Evolutionary conservation across 2,888 invertebrate species (phyloP), one percentile per base, ranked within the genome.

Genomic region (Scrobipalpa costella): DNA sequence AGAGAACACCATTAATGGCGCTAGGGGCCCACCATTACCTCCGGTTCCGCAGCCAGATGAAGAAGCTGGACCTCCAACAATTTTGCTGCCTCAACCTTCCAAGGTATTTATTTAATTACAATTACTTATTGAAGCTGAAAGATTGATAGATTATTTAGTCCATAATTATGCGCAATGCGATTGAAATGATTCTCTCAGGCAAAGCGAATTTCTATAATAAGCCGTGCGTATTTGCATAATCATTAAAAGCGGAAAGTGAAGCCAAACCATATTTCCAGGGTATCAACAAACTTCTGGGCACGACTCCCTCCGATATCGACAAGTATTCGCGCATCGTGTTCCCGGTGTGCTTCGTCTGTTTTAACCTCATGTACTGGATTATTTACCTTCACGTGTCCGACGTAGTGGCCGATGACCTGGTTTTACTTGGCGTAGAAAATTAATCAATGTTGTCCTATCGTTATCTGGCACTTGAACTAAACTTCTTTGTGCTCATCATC

Each of bases 301-400:
- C 97, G 77, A 97, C 98, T 75, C 98, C 98, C 63, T 98, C 98
- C 86, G 98, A 98, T 92, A 99, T 99, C 92, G 99, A 99, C 94
- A 99, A 99, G 93, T 99, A 99, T 87, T 98, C 99, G 66, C 95
- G 99, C 83, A 98, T 99, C 90, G 96, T 98, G 82, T 99, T 99
- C 88, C 99, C 99, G 62, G 97, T 98, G 77, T 97, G 98, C 93
- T 99, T 99, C 93, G 96, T 99, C 73, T 97, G 98, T 92, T 99
- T 99, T 94, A 99, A 99, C 91, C 94, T 98, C 74, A 98, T 98
- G 97, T 98, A 98, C 92, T 98, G 98, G 98, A 97, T 98, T 89
- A 98, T 98, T 81, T 98, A 98, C 86, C 93, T 98, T 76, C 98
- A 98, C 93, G 98, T 98, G 81, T 97, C 97, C 78, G 98, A 98